Evolutionary conservation across 2,888 invertebrate species (phyloP).

Genomic region (Strigamia maritima): DNA sequence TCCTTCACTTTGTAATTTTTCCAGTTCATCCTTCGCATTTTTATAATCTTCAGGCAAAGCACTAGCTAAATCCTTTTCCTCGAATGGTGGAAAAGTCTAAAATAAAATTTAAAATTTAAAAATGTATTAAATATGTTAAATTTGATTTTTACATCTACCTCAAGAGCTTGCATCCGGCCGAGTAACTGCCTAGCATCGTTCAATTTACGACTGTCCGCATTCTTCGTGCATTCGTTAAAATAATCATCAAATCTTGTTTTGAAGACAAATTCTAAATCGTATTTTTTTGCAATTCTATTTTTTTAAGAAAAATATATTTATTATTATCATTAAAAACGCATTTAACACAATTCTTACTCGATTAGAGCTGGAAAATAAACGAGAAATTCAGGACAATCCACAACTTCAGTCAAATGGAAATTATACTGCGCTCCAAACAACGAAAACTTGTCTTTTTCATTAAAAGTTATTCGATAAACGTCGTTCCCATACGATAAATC

Average conservation of each 20-base stretch:
- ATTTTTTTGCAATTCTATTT: slow-evolving; percentile 28
- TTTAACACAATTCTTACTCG: slow-evolving; percentile 48
- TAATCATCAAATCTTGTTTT: slow-evolving; percentile 36
- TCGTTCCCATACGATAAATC: slow-evolving; percentile 54
- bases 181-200: slow-evolving; percentile 38
- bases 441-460: slow-evolving; percentile 57
- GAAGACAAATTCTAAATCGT: slow-evolving; percentile 27
- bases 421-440: slow-evolving; percentile 94
- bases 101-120: background rate
- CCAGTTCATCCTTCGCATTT: slow-evolving; percentile 65
- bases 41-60: slow-evolving; percentile 65
- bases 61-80: slow-evolving; percentile 46
- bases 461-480: slow-evolving; percentile 56
- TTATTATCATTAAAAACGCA: too few relatives aligned
- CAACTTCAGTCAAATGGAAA: slow-evolving; percentile 92
- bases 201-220: background rate
- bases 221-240: slow-evolving; percentile 28
- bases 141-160: too few relatives aligned
- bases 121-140: too few relatives aligned
- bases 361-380: slow-evolving; percentile 85
- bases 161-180: slow-evolving; percentile 40
- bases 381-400: slow-evolving; percentile 97
- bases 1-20: slow-evolving; percentile 43
- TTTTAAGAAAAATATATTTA: too few relatives aligned
- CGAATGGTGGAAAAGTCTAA: slow-evolving; percentile 66